Evolutionary conservation across 2,113 vertebrate species (phyloP).

Genomic region (Cavia porcellus): DNA sequence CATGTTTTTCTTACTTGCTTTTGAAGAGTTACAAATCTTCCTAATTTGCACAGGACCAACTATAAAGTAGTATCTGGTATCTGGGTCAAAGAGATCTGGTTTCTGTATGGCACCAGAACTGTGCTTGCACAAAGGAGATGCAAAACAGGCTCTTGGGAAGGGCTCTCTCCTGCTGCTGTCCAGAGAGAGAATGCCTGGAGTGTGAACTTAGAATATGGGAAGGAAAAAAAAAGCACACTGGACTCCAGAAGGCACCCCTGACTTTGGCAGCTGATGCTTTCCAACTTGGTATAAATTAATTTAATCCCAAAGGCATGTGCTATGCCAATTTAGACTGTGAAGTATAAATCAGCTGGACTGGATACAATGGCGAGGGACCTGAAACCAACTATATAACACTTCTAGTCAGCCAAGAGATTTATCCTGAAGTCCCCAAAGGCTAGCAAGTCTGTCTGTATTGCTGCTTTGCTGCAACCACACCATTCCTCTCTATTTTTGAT

Average conservation of each 20-base stretch:
- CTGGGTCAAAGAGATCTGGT: background rate
- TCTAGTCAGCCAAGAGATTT: slow-evolving; percentile 17
- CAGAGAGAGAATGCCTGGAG: slow-evolving; percentile 29
- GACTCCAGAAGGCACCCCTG: slow-evolving; percentile 66
- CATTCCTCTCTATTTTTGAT: background rate
- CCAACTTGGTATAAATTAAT: slow-evolving; percentile 74
- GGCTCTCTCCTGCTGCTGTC: slow-evolving; percentile 60
- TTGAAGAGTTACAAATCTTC: slow-evolving; percentile 31
- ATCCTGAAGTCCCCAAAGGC: background rate
- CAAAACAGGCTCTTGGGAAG: slow-evolving; percentile 32
- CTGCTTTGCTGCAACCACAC: background rate
- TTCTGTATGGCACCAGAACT: background rate
- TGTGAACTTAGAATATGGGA: slow-evolving; percentile 27
- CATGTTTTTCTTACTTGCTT: background rate
- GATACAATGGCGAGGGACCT: slow-evolving; percentile 19
- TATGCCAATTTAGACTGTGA: slow-evolving; percentile 60
- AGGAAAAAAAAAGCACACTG: background rate
- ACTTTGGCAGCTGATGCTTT: slow-evolving; percentile 74
- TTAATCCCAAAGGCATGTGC: slow-evolving; percentile 72
- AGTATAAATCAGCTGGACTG: slow-evolving; percentile 64
- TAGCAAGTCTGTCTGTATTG: background rate
- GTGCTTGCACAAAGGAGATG: slow-evolving; percentile 31
- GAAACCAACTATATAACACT: slow-evolving; percentile 23
- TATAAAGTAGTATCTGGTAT: background rate
- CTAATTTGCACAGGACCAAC: slow-evolving; percentile 32